A percentile compares a stretch with the other conserved stretches of the same genome.
phyloP scores from a whole-genome alignment of 2,888 invertebrate species.

The Asteroscopus sphinx region DNA sequence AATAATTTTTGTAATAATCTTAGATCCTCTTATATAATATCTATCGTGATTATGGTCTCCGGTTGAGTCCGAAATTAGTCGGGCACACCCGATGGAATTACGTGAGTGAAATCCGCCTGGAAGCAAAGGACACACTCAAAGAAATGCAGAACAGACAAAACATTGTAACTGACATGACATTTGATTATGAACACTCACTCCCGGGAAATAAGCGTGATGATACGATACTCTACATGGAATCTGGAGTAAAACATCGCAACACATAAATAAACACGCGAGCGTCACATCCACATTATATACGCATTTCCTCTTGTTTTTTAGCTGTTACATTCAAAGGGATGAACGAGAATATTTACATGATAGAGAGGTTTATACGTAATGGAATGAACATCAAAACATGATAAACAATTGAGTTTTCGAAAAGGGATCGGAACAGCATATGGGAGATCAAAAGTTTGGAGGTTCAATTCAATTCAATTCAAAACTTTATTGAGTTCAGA shows the following conservation, averaged over 20 bases:
- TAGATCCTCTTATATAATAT: no score
- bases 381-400: constrained; percentile 17
- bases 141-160: not conserved
- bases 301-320: not conserved
- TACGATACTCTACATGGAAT: constrained; percentile 11
- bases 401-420: constrained; percentile 23
- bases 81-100: no score
- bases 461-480: no score
- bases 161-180: constrained; percentile 14
- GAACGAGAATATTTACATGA: constrained; percentile 2
- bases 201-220: constrained; percentile 9
- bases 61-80: no score
- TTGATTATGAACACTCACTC: constrained; percentile 1
- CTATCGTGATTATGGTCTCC: no score
- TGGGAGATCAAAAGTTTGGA: no score
- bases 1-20: no score
- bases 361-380: constrained; percentile 19
- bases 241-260: constrained; percentile 4
- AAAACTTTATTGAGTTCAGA: no score
- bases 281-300: not conserved
- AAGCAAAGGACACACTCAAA: no score
- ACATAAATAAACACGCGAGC: constrained; percentile 7
- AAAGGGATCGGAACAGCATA: not conserved
- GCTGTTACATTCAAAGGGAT: constrained; percentile 1
- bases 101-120: no score